A percentile compares a stretch with the other conserved stretches of the same genome.
These are phyloP conservation scores for Cinclus mexicanus DNA, from an alignment of 2,113 vertebrate genomes.

Conservation along the genomic window DNA sequence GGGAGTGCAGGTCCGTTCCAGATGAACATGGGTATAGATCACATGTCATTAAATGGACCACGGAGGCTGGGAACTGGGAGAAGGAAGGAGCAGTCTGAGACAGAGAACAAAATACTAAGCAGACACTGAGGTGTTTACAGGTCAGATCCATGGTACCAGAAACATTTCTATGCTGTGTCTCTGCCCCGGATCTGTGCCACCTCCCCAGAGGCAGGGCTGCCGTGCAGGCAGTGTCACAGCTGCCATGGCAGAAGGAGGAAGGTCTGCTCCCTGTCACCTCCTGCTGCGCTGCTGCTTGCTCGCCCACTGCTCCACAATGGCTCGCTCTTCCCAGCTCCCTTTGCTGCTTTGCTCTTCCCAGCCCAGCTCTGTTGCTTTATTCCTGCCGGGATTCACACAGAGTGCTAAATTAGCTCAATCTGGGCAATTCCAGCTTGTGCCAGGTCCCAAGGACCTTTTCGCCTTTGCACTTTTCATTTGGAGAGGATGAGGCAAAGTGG, in stretches of 20 bases:
- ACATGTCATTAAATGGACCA: neutral
- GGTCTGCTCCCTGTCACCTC: neutral
- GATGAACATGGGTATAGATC: neutral
- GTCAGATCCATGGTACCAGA: neutral
- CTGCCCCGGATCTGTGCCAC: rapidly evolving
- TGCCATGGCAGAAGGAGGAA: neutral
- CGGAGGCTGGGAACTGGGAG: neutral
- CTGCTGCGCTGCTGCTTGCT: neutral
- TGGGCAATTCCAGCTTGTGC: neutral
- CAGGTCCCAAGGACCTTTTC: neutral
- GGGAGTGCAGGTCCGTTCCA: neutral
- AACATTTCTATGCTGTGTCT: neutral
- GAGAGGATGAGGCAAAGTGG: neutral
- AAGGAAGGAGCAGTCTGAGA: neutral
- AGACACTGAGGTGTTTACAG: neutral
- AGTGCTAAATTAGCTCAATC: neutral
- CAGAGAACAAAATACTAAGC: neutral
- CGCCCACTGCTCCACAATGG: rapidly evolving
- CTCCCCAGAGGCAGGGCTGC: neutral
- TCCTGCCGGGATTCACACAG: neutral
- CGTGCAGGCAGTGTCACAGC: neutral
- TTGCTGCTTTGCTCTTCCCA: neutral
- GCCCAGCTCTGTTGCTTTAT: neutral
- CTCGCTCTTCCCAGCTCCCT: rapidly evolving
- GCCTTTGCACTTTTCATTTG: neutral